Percentiles rank a stretch among this genome's conserved stretches.
These are phyloP conservation scores for Parus major DNA, from an alignment of 2,113 vertebrate species.

Conservation along the genomic window DNA sequence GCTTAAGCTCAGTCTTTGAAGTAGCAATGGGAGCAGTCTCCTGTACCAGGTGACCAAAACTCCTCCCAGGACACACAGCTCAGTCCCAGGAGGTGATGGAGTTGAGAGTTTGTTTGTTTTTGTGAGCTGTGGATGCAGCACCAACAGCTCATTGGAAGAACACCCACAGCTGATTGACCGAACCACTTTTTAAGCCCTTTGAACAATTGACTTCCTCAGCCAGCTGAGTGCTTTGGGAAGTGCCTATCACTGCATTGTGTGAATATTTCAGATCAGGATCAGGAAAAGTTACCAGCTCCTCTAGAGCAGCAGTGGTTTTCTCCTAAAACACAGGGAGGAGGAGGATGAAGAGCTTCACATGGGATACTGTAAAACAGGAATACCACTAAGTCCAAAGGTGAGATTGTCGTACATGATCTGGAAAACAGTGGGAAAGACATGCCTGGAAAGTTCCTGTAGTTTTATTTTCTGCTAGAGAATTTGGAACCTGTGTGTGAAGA, in stretches of 20 bases:
- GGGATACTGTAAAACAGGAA: background rate
- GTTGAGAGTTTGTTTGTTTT: background rate
- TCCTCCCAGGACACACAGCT: background rate
- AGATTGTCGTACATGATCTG: accelerated
- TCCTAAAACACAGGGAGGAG: background rate
- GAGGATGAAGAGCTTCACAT: background rate
- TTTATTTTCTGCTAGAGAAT: background rate
- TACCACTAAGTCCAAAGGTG: accelerated
- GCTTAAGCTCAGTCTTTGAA: background rate
- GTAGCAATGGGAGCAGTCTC: accelerated
- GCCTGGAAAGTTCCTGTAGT: background rate
- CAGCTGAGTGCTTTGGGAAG: background rate
- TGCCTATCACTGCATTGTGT: background rate
- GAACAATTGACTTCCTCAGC: accelerated
- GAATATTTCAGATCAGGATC: background rate
- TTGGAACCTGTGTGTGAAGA: background rate
- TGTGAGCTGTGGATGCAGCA: background rate
- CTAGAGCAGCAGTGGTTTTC: background rate
- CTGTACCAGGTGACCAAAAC: background rate
- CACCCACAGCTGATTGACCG: background rate
- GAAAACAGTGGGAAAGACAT: accelerated
- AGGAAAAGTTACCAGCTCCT: background rate
- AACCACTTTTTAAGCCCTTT: background rate
- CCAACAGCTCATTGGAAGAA: background rate
- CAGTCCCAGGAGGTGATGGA: background rate